Evolutionary conservation across 1,140 invertebrate species (phyloP), one percentile per base, ranked within the genome.

Genomic region (Orius laevigatus): DNA sequence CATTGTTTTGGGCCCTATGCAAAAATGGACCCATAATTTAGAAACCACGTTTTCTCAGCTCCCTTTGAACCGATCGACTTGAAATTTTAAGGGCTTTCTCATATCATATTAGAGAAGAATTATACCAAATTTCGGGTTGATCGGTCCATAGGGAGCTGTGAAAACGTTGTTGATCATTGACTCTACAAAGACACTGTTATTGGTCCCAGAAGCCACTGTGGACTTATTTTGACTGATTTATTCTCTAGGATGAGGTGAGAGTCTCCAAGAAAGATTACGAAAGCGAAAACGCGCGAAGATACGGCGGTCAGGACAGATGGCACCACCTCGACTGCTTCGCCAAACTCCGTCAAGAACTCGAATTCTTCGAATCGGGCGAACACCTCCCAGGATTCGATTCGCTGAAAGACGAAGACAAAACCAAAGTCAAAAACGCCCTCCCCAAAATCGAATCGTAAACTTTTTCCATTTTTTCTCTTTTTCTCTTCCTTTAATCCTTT

Each of bases 311-410:
- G 55, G 74, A 84, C 53, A 63, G 77, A 18, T 96, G 91, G 91
- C 78, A 94, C 66, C 93, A 98, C 68, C 65, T 92, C 8, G 81
- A 88, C 51, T 98, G 94, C 64, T 98, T 98, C 70, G 76, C 74
- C 6, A 74, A 87, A 57, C 60, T 79, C n/a, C 65, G 84, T 40
- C 66, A 74, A 50, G 77, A 86, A 44, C 60, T 93, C 2, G 70
- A 78, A 33, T 97, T 82, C 66, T 79, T 74, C 60, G 81, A 74
- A 25, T 64, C 65, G 40, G 87, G 78, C 1, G 72, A 77, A 53
- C 62, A 66, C 35, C 58, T 96, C 31, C 78, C 81, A 51, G 90
- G 91, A 1, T 86, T 77, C 62, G 69, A 75, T 11, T 63, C 59
- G 3, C 66, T 98, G 2, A 73, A 67, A 8, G 72, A 75, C 56